Evolutionary conservation across 1,140 invertebrate species (phyloP), one percentile per base, ranked within the genome.

Genomic region (Glomeris maerens): DNA sequence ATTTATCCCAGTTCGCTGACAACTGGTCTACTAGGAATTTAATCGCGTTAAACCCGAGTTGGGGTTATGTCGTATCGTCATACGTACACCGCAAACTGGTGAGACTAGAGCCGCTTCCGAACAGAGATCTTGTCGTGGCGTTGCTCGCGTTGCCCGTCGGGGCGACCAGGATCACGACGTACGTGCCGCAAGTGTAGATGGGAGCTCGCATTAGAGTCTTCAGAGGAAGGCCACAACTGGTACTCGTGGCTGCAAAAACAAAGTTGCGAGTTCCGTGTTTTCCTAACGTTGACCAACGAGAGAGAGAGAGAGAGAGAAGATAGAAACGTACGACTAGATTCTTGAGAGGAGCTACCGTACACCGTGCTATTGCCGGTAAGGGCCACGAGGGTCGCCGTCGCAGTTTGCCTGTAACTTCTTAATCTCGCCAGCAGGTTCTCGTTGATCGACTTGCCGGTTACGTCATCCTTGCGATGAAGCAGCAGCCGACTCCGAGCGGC

Each of bases 171-270:
- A 66, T 31, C 1, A 66, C 60, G 1, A 67, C 28, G 28, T 57
- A 60, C 45, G 46, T 64, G 3, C 66, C 66, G 57, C 66, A 65
- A 51, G 60, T 62, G 49, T 59, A 65, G 2, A 66, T 45, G 2
- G 66, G 66, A n/a, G 62, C 59, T 22, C 59, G 60, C 0, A 62
- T 31, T 50, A 67, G 47, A 10, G 54, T 60, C 47, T 65, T 66
- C 52, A 66, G 42, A 25, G 58, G 47, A 1, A 67, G 46, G 10
- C 65, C 65, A 57, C 59, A 62, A 5, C 59, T 59, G 1, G 62
- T 66, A 47, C 55, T 64, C 4, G 61, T 61, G 40, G 52, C 48
- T 50, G 52, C 36, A 28, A 27, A 17, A 50, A 20, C 45, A 1
- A 47, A 47, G 31, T 47, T 7, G n/a, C n/a, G n/a, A n/a, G n/a